Base-by-base conservation (phyloP, 2,888 invertebrate species). In the Diploptera punctata region DNA sequence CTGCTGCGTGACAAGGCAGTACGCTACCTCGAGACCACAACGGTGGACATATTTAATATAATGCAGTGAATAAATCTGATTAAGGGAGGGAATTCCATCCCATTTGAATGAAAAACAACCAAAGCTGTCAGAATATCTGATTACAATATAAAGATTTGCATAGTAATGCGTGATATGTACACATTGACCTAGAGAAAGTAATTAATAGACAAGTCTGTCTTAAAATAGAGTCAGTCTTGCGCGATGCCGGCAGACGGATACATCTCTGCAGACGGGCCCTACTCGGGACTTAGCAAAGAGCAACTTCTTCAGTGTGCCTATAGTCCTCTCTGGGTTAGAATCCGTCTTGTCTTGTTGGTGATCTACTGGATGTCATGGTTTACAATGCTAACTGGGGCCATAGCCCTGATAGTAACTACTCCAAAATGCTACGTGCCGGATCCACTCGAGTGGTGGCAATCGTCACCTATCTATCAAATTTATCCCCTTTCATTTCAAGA, bases 271-370 rank as follows among this genome's bases (percentile, higher is more conserved):
- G 65, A 65, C 2, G 44, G 18, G 10, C 47, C 65, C 0, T 65
- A 65, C 29, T 26, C 65, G n/a, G 65, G 65, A n/a, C 65, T 65
- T 21, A 65, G 26, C 16, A 65, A 65, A n/a, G 65, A 65, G 7
- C 44, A 47, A 19, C 47, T 65, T 31, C 21, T 65, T 3, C 18
- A 65, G 44, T 65, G 65, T 5, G 65, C 65, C 1, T 65, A 65
- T 44, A 5, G 13, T 1, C 65, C 65, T 7, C n/a, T 18, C 18
- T 65, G 65, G 65, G 65, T 65, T 43, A 43, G 65, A 29, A 18
- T 65, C 7, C 65, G 65, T 2, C 26, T 9, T 18, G 16, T 26
- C 3, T 26, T 65, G 0, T 44, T 65, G 16, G 4, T 65, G 0
- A 26, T 16, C 10, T 65, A 26, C 65, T 65, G 65, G 65, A 26